Evolutionary conservation across 2,888 invertebrate species (phyloP), one percentile per base, ranked within the genome.

Genomic region (Drosophila falleni): DNA sequence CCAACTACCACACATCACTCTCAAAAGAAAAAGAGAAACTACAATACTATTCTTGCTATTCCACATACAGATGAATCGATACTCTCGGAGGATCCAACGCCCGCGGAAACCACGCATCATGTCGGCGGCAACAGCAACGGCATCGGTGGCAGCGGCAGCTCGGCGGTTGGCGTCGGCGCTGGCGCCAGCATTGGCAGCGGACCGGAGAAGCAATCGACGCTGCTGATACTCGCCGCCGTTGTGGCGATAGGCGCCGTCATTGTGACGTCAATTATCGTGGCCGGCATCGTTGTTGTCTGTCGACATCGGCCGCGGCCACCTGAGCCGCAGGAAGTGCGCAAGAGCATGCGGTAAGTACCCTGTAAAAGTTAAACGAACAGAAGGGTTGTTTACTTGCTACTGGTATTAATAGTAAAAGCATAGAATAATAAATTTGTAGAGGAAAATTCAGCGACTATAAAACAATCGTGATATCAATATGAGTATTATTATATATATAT

Each of bases 261-360:
- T 77, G 92, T 93, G 83, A 93, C 93, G 90, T 93, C 93, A 91
- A 93, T 93, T 91, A 92, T 93, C 84, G 93, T 93, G 62, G 93
- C 93, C 78, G 93, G 93, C 71, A 91, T 93, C 78, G 93, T 93
- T 69, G 93, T 93, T 78, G 92, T 92, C 76, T 93, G 93, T 78
- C 91, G 91, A 74, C 92, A 92, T 88, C 89, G 92, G 70, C 93
- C 93, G 74, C 89, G 92, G 63, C 93, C 93, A 91, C 93, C 93
- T 90, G 91, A 93, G 85, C 93, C 93, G 56, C 93, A 93, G 90
- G 93, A 93, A 81, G 93, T 93, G 66, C 91, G 93, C 78, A 93
- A 93, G 77, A 91, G 91, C 82, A 93, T 93, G 92, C 91, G 93
- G 93, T 93, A 86, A 92, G 91, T 89, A 74, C 56, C 72, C 77